Evolutionary conservation across 2,113 vertebrate species (phyloP), one percentile per base, ranked within the genome.

Genomic region (Lichenostomus cassidix): DNA sequence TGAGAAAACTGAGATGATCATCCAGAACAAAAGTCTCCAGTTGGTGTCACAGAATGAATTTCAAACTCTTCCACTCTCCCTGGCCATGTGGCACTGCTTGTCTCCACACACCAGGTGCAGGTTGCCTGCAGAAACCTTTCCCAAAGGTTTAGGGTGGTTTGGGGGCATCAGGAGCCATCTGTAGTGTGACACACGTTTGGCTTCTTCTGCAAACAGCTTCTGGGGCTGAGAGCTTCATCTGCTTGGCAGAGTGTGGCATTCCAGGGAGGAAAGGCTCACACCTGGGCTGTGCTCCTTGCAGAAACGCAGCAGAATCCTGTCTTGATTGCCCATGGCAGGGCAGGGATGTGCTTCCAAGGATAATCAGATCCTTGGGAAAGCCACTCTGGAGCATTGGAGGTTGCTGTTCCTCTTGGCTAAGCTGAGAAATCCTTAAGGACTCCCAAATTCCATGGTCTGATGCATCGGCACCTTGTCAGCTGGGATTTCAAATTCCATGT

Each of bases 181-280:
- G 67, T 67, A 63, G 42, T 1, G 0, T 24, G 60, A 37, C 9
- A 5, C 29, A 3, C 1, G 0, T 52, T 41, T 4, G 2, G 8
- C 35, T 52, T 1, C 42, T 69, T 53, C 56, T n/a, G 27, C 52
- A 44, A 10, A 15, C 35, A 20, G 33, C 53, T 62, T 3, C 83
- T 52, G 55, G 49, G 41, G 29, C 33, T 25, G 17, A 29, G 29
- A 47, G 35, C 31, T 56, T 86, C 19, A 4, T 62, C 35, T 50
- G 5, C 27, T 37, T 42, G 71, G 33, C 49, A 21, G 8, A 3
- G 31, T 69, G 3, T 35, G 67, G 8, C 74, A 6, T 20, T 44
- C 29, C 35, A 27, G 46, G 63, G 28, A 31, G 46, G 56, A 63
- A n/a, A 44, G 46, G 22, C 31, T 68, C 25, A 3, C 25, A 5